These are phyloP conservation scores for Calycopis cecrops DNA, from an alignment of 1,140 invertebrate genomes.

Conservation along the genomic window DNA sequence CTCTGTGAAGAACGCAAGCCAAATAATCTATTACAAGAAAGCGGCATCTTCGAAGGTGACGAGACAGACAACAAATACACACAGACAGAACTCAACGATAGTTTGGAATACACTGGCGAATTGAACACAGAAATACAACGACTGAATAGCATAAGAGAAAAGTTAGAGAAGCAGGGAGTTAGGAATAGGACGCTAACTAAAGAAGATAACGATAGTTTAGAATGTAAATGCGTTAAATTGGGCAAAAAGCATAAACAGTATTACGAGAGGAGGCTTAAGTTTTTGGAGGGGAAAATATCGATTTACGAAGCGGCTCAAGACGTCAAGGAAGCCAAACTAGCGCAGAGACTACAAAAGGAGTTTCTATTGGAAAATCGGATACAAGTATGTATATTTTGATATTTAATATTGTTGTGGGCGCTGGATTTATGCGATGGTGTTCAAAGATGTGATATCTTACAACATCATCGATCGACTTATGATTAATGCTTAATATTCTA, in stretches of 20 bases:
- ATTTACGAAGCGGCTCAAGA: constrained; percentile 78
- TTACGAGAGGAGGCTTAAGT: constrained; percentile 77
- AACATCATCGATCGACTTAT: no score
- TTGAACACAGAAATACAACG: constrained; percentile 75
- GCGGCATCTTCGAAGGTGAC: constrained; percentile 79
- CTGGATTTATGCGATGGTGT: background rate
- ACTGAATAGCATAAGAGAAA: constrained; percentile 75
- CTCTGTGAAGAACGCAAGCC: constrained; percentile 62
- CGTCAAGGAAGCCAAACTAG: constrained; percentile 74
- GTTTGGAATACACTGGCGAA: constrained; percentile 64
- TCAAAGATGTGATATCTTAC: background rate
- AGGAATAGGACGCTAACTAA: constrained; percentile 69
- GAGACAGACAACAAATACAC: constrained; percentile 71
- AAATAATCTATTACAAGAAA: constrained; percentile 76
- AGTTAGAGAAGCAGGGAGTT: constrained; percentile 72
- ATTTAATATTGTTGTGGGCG: background rate
- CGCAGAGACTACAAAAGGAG: constrained; percentile 76
- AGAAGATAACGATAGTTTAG: constrained; percentile 52
- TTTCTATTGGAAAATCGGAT: constrained; percentile 73
- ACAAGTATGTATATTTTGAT: constrained; percentile 44
- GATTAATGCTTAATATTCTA: no score
- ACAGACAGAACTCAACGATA: constrained; percentile 74
- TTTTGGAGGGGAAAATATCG: constrained; percentile 76
- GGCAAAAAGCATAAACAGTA: constrained; percentile 75
- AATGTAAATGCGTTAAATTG: constrained; percentile 66